A percentile compares a stretch with the other conserved stretches of the same genome.
Evolutionary conservation across 2,797 vertebrate genomes (phyloP).

Genomic region (Danio tinwini): DNA sequence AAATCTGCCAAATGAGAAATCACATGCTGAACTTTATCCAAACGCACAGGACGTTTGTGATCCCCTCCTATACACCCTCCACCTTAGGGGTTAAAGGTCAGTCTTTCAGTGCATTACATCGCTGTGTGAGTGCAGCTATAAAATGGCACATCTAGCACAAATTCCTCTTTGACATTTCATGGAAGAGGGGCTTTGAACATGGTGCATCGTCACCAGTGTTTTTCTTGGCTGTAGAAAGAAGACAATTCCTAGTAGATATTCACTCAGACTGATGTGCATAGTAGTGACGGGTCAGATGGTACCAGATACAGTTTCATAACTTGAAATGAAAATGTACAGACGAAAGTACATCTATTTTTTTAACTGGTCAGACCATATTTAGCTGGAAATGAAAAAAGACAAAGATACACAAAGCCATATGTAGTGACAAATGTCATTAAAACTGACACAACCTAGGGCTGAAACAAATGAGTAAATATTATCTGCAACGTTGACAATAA

Average conservation of each 20-base stretch:
- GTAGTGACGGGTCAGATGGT: conserved; percentile 5
- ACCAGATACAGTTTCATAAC: background rate
- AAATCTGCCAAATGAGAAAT: conserved; percentile 32
- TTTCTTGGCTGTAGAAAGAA: background rate
- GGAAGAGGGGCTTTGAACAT: conserved; percentile 35
- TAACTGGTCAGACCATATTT: background rate
- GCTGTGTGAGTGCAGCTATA: conserved; percentile 12
- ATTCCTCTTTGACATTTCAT: conserved; percentile 51
- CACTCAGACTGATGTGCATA: background rate
- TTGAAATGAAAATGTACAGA: background rate
- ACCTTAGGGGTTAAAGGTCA: conserved; percentile 45
- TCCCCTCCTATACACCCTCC: conserved; percentile 17
- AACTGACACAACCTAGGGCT: too few species aligned
- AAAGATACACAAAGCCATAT: too few species aligned
- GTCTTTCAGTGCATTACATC: background rate
- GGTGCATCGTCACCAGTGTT: background rate
- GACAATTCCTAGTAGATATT: background rate
- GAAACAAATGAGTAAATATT: too few species aligned
- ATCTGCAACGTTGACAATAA: too few species aligned
- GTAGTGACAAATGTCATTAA: too few species aligned
- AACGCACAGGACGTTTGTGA: background rate
- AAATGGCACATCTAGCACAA: conserved; percentile 13
- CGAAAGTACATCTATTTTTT: background rate
- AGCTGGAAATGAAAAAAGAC: too few species aligned
- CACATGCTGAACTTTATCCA: conserved; percentile 7